phyloP scores from a whole-genome alignment of 2,888 invertebrate species.

The Gryllus longicercus region DNA sequence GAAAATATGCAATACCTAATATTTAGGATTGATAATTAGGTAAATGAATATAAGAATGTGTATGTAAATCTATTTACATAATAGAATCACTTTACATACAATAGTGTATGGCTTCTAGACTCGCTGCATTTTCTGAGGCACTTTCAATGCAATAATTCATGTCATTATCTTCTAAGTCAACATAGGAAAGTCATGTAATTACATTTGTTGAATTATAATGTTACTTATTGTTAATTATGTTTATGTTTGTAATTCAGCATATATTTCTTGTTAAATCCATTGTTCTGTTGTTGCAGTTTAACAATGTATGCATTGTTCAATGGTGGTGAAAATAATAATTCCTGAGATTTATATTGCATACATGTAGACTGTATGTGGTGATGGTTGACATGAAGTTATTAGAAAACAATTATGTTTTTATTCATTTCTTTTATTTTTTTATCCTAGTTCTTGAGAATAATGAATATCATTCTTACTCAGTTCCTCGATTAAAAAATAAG shows the following conservation, averaged over 20 bases:
- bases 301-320: neutral
- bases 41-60: too few species aligned
- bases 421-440: too few species aligned
- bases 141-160: neutral
- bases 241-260: neutral
- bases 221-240: conserved; percentile 7
- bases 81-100: too few species aligned
- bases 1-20: too few species aligned
- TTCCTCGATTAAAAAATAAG: too few species aligned
- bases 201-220: conserved; percentile 8
- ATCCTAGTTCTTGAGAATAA: too few species aligned
- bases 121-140: neutral
- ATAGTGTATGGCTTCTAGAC: neutral
- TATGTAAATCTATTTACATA: too few species aligned
- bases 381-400: conserved; percentile 3
- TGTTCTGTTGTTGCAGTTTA: neutral
- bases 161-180: conserved; percentile 2
- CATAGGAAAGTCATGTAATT: neutral
- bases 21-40: too few species aligned
- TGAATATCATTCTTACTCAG: too few species aligned
- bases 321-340: neutral
- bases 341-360: neutral
- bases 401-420: too few species aligned
- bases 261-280: conserved; percentile 17
- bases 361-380: neutral